Conservation (phyloP, 2,888 invertebrate species). For the Resseliella maxima region DNA sequence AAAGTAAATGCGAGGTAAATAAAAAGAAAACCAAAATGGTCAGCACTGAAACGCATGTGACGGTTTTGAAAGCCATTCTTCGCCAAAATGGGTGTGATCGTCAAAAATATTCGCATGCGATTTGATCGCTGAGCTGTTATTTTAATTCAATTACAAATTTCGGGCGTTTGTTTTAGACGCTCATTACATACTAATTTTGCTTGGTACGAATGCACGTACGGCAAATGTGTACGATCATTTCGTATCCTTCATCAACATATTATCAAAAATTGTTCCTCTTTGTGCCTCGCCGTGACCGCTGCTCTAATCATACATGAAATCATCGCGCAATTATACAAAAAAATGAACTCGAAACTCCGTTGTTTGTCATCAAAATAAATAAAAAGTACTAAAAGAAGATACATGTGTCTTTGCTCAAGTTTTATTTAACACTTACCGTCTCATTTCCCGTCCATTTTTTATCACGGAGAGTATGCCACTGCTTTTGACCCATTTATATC, state of each 20-base stretch:
- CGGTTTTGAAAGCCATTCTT: not conserved
- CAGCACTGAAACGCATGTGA: not conserved
- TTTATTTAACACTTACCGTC: not conserved
- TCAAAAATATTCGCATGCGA: not conserved
- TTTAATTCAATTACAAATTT: slow-evolving; percentile 53
- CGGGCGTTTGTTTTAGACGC: slow-evolving; percentile 21
- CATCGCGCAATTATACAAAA: no score
- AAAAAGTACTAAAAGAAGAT: not conserved
- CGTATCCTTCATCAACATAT: slow-evolving; percentile 7
- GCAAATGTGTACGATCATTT: no score
- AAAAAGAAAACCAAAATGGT: not conserved
- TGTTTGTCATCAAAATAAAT: not conserved
- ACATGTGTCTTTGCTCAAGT: not conserved
- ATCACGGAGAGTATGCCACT: not conserved
- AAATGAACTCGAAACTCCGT: not conserved
- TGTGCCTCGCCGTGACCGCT: not conserved
- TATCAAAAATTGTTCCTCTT: not conserved
- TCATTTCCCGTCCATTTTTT: not conserved
- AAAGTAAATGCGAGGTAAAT: not conserved
- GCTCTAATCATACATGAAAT: not conserved
- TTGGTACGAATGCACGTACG: not conserved
- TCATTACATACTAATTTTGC: slow-evolving; percentile 20
- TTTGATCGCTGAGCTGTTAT: not conserved
- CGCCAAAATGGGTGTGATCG: slow-evolving; percentile 2
- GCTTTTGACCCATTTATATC: not conserved